These are phyloP conservation scores for Galeruca laticollis DNA, from an alignment of 2,888 invertebrate genomes.

Conservation along the genomic window DNA sequence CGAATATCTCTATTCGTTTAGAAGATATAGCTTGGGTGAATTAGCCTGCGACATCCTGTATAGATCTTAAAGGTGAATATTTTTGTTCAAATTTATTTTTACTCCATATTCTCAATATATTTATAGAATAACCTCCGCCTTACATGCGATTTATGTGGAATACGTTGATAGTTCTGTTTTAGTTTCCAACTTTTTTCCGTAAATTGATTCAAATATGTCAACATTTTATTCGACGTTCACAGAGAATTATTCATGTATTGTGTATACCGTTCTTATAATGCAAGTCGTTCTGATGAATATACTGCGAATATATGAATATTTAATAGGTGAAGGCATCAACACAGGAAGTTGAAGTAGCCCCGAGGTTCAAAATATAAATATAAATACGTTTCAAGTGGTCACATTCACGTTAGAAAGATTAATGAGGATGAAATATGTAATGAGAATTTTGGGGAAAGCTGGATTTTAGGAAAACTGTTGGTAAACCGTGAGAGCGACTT, in stretches of 20 bases:
- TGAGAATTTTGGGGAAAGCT: constrained; percentile 11
- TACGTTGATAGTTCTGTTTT: too few species aligned
- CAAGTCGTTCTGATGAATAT: constrained; percentile 40
- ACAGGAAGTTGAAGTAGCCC: constrained; percentile 37
- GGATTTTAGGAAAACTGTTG: neutral
- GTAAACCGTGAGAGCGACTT: neutral
- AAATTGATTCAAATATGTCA: constrained; percentile 26
- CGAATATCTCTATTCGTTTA: too few species aligned
- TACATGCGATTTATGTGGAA: too few species aligned
- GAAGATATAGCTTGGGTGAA: too few species aligned
- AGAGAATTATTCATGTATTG: constrained; percentile 35
- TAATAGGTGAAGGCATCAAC: constrained; percentile 53
- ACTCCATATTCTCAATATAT: too few species aligned
- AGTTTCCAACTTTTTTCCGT: neutral
- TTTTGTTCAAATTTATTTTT: too few species aligned
- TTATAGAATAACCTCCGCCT: too few species aligned
- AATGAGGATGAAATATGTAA: constrained; percentile 35
- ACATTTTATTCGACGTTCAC: constrained; percentile 16
- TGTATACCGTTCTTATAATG: constrained; percentile 28
- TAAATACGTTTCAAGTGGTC: constrained; percentile 38
- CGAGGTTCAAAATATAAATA: constrained; percentile 41
- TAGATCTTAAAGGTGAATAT: too few species aligned
- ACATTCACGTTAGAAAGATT: constrained; percentile 37
- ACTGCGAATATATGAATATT: constrained; percentile 44
- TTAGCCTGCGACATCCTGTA: too few species aligned